Conservation (phyloP, 2,888 invertebrate species). For the Aleiodes alternator region DNA sequence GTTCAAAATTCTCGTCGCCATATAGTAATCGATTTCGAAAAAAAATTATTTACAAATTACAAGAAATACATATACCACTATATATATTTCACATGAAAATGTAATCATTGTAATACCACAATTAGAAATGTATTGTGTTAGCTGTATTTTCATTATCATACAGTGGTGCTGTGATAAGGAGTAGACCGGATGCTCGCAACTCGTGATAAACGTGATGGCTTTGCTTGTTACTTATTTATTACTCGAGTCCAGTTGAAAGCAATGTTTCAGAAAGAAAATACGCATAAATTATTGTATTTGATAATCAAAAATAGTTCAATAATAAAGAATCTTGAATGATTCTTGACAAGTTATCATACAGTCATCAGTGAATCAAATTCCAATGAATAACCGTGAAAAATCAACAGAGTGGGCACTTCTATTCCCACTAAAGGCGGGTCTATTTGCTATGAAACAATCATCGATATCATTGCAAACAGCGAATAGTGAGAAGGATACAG, state of each 20-base stretch:
- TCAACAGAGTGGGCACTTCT: slow-evolving; percentile 79
- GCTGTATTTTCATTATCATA: slow-evolving; percentile 2
- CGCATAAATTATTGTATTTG: neutral
- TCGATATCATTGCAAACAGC: slow-evolving; percentile 71
- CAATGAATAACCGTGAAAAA: slow-evolving; percentile 75
- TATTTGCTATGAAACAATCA: slow-evolving; percentile 77
- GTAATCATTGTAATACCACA: slow-evolving; percentile 10
- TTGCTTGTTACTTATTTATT: slow-evolving; percentile 5
- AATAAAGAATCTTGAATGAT: neutral
- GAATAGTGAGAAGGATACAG: slow-evolving; percentile 62
- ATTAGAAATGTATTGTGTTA: neutral
- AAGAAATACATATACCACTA: too few species aligned
- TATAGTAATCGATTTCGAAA: neutral
- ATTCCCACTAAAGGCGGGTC: slow-evolving; percentile 78
- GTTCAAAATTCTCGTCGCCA: neutral
- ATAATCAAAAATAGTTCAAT: neutral
- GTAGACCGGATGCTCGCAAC: slow-evolving; percentile 20
- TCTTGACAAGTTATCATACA: neutral
- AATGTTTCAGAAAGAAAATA: neutral
- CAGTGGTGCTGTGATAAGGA: slow-evolving; percentile 10
- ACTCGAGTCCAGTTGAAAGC: neutral
- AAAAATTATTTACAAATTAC: too few species aligned
- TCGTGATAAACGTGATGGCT: neutral
- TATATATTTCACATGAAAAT: neutral
- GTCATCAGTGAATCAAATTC: slow-evolving; percentile 18